A percentile compares a stretch with the other conserved stretches of the same genome.
These are phyloP conservation scores for Poeciliopsis turrubarensis DNA, from an alignment of 2,113 vertebrate genomes.

Conservation along the genomic window DNA sequence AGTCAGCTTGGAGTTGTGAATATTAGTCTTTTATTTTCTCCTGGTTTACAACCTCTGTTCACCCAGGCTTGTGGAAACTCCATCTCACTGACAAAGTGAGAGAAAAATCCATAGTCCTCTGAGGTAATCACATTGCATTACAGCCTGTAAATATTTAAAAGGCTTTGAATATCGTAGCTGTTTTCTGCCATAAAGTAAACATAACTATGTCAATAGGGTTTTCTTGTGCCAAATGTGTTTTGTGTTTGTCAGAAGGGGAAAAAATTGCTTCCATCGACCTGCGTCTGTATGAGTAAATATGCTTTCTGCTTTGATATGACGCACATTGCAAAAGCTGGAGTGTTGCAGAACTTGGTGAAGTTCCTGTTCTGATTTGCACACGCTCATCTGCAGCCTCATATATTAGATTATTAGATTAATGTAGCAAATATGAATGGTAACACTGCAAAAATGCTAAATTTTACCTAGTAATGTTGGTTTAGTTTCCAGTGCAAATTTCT, in stretches of 20 bases:
- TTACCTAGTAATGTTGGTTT: no score
- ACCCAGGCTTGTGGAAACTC: slow-evolving; percentile 10
- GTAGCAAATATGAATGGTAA: no score
- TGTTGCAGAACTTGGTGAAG: not conserved
- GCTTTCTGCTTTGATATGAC: slow-evolving; percentile 28
- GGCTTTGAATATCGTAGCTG: slow-evolving; percentile 27
- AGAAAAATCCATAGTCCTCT: slow-evolving; percentile 32
- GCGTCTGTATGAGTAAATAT: slow-evolving; percentile 52
- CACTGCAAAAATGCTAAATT: no score
- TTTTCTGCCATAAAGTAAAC: slow-evolving; percentile 36
- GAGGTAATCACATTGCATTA: slow-evolving; percentile 37
- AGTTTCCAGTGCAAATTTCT: no score
- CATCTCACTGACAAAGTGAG: not conserved
- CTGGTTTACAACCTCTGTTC: not conserved
- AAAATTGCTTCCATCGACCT: slow-evolving; percentile 28
- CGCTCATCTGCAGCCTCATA: no score
- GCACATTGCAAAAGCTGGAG: slow-evolving; percentile 18
- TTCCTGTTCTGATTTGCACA: slow-evolving; percentile 1
- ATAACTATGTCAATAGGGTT: slow-evolving; percentile 52
- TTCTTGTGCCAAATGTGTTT: slow-evolving; percentile 47
- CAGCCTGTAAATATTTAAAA: slow-evolving; percentile 51
- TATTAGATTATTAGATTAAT: no score
- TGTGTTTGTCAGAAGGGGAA: slow-evolving; percentile 18
- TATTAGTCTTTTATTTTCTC: slow-evolving; percentile 1
- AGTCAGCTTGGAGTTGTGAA: not conserved